phyloP scores from a whole-genome alignment of 2,888 invertebrate genomes.

The Ochropleura leucogaster region DNA sequence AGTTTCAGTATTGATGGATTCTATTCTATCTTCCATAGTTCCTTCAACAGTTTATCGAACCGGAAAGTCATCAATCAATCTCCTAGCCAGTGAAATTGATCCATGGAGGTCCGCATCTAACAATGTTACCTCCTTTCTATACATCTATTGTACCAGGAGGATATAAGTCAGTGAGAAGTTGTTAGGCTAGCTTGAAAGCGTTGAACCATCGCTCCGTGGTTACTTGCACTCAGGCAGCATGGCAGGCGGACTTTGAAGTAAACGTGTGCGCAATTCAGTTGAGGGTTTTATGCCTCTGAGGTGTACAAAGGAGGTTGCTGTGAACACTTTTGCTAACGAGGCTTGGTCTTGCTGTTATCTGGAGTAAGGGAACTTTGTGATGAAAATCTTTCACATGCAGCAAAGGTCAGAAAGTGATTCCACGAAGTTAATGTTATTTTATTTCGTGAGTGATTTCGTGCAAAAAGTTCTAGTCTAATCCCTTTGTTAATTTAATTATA shows the following conservation, averaged over 20 bases:
- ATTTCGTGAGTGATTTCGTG: not conserved
- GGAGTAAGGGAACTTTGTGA: not conserved
- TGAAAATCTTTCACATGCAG: not conserved
- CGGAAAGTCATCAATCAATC: conserved; percentile 41
- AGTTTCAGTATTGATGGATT: conserved; percentile 15
- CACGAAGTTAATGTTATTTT: not conserved
- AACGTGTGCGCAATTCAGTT: conserved; percentile 4
- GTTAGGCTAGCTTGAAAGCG: conserved; percentile 31
- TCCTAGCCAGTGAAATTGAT: conserved; percentile 15
- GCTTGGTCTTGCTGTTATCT: not conserved
- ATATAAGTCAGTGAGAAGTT: conserved; percentile 29
- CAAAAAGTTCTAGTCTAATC: too few species aligned
- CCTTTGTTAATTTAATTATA: too few species aligned
- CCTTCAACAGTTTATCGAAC: conserved; percentile 9
- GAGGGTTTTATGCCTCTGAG: conserved; percentile 1
- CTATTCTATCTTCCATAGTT: not conserved
- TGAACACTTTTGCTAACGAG: not conserved
- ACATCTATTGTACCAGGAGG: conserved; percentile 31
- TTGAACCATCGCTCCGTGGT: conserved; percentile 16
- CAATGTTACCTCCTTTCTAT: conserved; percentile 5
- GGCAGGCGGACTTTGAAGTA: conserved; percentile 19
- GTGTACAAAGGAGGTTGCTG: conserved; percentile 13
- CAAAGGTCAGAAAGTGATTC: not conserved
- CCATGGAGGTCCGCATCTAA: conserved; percentile 27
- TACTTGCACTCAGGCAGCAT: conserved; percentile 3